Percentiles rank a stretch among this genome's conserved stretches.
Conservation (phyloP, 2,113 vertebrate genomes). For the Cygnus atratus region DNA sequence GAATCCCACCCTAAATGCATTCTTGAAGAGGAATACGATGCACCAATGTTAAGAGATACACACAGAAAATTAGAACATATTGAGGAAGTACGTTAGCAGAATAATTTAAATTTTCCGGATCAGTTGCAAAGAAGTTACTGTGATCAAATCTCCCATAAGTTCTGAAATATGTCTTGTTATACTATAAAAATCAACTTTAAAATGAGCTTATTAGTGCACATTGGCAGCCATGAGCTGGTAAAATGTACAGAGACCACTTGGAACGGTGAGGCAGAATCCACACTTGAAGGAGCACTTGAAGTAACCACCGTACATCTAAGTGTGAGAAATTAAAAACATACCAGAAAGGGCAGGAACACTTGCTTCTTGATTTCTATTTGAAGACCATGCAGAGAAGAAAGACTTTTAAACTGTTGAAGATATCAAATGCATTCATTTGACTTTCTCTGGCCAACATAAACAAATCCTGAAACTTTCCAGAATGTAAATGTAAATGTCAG, state of each 20-base stretch:
- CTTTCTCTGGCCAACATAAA: neutral
- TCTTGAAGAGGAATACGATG: neutral
- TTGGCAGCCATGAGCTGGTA: neutral
- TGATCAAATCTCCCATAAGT: neutral
- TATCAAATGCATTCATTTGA: neutral
- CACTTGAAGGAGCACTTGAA: neutral
- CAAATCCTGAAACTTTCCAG: neutral
- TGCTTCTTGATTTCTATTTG: neutral
- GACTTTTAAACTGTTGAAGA: neutral
- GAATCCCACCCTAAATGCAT: neutral
- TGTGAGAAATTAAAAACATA: neutral
- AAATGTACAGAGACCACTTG: neutral
- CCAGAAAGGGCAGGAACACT: neutral
- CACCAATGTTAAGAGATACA: neutral
- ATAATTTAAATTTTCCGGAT: conserved; percentile 9
- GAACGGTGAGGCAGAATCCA: neutral
- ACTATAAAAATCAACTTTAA: neutral
- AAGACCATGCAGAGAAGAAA: neutral
- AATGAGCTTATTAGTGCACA: neutral
- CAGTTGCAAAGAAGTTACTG: conserved; percentile 1
- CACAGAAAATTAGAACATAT: neutral
- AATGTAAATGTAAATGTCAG: neutral
- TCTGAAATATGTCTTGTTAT: neutral
- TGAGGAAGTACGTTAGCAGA: neutral
- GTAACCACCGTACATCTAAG: neutral